A percentile compares a stretch with the other conserved stretches of the same genome.
Evolutionary conservation across 2,888 invertebrate genomes (phyloP).

Genomic region (Pherbina coryleti): DNA sequence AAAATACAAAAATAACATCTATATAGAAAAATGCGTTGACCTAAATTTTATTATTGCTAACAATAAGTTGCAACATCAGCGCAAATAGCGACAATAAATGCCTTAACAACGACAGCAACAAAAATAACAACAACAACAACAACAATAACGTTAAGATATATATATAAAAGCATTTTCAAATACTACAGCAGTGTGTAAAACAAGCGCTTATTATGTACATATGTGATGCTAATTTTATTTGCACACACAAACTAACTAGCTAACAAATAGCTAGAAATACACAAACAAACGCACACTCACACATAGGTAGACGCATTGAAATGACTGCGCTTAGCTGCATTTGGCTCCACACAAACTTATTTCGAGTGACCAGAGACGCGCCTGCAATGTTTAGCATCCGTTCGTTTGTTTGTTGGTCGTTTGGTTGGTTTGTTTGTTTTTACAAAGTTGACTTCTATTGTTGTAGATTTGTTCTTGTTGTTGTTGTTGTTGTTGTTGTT

Average conservation of each 20-base stretch:
- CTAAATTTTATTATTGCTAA: constrained; percentile 54
- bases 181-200: neutral
- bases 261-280: too few relatives aligned
- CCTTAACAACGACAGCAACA: constrained; percentile 12
- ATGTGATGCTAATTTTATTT: constrained; percentile 23
- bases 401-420: neutral
- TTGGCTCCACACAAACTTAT: too few relatives aligned
- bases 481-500: neutral
- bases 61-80: constrained; percentile 17
- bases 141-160: constrained; percentile 2
- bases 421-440: neutral
- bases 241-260: neutral
- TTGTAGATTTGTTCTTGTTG: too few relatives aligned
- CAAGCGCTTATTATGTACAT: neutral
- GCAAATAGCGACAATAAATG: constrained; percentile 18
- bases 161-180: neutral
- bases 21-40: constrained; percentile 57
- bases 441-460: too few relatives aligned
- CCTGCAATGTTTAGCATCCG: neutral
- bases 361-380: too few relatives aligned
- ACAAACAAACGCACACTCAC: constrained; percentile 4
- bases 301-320: constrained; percentile 3
- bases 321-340: too few relatives aligned
- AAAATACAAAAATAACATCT: neutral
- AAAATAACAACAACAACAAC: constrained; percentile 3